Percentiles rank a stretch among this genome's conserved stretches.
Evolutionary conservation across 2,888 invertebrate species (phyloP).

Genomic region (Cheilosia vernalis): DNA sequence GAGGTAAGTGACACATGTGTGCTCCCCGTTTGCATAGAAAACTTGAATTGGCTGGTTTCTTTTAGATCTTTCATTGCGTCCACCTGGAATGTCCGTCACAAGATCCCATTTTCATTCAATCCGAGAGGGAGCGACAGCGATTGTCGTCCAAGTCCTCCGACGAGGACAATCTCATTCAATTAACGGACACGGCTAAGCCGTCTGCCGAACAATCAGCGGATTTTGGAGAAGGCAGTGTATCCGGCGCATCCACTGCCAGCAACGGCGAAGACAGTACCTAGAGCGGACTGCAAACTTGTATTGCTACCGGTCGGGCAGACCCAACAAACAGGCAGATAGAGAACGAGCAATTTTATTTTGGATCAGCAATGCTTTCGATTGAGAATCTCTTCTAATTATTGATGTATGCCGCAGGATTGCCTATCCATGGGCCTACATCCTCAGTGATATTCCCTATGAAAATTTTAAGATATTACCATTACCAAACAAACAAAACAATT

Average conservation of each 20-base stretch:
- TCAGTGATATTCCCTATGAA: constrained; percentile 54
- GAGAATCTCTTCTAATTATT: constrained; percentile 34
- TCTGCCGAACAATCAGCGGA: constrained; percentile 3
- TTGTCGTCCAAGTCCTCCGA: constrained; percentile 41
- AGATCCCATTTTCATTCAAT: constrained; percentile 78
- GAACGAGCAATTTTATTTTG: constrained; percentile 27
- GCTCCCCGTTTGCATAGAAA: neutral
- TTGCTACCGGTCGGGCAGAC: constrained; percentile 47
- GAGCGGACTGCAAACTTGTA: constrained; percentile 34
- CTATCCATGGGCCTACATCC: constrained; percentile 26
- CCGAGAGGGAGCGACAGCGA: constrained; percentile 53
- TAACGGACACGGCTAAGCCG: constrained; percentile 44
- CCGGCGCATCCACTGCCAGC: constrained; percentile 53
- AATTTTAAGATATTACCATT: constrained; percentile 44
- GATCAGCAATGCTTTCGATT: constrained; percentile 23
- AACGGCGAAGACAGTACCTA: constrained; percentile 56
- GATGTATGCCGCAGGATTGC: constrained; percentile 50
- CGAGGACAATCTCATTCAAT: constrained; percentile 66
- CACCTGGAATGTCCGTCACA: constrained; percentile 98
- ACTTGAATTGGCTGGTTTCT: neutral
- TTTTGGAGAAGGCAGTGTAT: constrained; percentile 49
- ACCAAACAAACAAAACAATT: constrained; percentile 4
- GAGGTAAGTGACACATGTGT: constrained; percentile 86
- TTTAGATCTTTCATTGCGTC: constrained; percentile 97
- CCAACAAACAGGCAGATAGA: constrained; percentile 13